Evolutionary conservation across 2,797 vertebrate species (phyloP).

Genomic region (Botia almorhae): DNA sequence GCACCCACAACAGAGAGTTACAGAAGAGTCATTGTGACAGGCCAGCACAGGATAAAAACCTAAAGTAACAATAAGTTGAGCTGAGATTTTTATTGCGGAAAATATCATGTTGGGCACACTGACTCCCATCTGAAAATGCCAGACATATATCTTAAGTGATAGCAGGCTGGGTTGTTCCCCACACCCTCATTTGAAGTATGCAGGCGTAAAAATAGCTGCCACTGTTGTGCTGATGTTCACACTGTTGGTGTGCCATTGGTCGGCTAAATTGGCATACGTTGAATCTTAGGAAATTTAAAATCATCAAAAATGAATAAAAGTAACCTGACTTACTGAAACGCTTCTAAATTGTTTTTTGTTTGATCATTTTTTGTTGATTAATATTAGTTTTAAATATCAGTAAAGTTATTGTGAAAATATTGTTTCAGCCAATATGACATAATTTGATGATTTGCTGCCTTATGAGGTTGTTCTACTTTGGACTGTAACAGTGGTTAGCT

Average conservation of each 20-base stretch:
- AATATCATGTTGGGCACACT: background rate
- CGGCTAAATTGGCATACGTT: conserved; percentile 24
- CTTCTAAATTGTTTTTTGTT: background rate
- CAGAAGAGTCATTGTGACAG: too few species aligned
- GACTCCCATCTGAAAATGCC: conserved; percentile 56
- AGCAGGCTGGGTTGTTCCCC: conserved; percentile 34
- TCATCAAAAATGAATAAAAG: background rate
- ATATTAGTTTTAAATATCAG: background rate
- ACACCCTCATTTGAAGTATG: conserved; percentile 47
- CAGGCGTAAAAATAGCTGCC: conserved; percentile 67
- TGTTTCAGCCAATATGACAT: background rate
- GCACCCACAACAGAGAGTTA: too few species aligned
- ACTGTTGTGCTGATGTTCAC: conserved; percentile 46
- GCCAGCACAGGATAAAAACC: too few species aligned
- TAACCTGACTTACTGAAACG: background rate
- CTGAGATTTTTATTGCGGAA: background rate
- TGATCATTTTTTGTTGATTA: background rate
- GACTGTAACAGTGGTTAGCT: background rate
- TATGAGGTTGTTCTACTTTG: background rate
- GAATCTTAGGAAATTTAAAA: background rate
- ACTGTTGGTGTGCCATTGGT: conserved; percentile 49
- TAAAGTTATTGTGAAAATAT: background rate
- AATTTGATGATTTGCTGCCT: background rate
- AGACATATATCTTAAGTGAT: conserved; percentile 31
- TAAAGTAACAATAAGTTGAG: background rate